Conservation (phyloP, 2,113 vertebrate genomes). For the Cairina moschata region DNA sequence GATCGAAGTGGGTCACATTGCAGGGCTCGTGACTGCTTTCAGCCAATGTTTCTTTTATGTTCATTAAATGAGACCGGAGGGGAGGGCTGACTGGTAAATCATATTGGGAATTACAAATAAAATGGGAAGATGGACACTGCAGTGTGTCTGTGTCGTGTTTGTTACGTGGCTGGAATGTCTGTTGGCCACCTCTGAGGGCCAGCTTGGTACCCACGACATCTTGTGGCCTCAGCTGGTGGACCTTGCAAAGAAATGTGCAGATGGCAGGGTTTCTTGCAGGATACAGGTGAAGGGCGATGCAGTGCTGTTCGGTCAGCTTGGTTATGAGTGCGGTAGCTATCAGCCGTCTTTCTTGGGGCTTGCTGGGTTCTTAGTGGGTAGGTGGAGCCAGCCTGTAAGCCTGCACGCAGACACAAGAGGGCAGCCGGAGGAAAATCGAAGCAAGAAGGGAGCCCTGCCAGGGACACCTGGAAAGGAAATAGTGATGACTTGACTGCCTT, state of each 20-base stretch:
- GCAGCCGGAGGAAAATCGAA: not conserved
- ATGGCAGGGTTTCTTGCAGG: not conserved
- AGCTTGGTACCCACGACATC: fast-evolving
- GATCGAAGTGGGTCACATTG: not conserved
- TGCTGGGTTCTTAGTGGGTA: fast-evolving
- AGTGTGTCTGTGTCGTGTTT: not conserved
- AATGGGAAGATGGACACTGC: not conserved
- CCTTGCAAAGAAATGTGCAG: not conserved
- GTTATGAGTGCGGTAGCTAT: not conserved
- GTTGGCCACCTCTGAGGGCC: not conserved
- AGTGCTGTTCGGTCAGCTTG: not conserved
- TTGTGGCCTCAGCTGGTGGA: not conserved
- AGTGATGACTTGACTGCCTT: not conserved
- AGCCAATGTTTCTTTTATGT: not conserved
- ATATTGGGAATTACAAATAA: slow-evolving; percentile 48
- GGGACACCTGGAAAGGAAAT: not conserved
- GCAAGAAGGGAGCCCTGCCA: not conserved
- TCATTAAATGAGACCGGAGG: not conserved
- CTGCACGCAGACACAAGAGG: not conserved
- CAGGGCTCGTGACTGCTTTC: not conserved
- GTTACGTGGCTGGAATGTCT: not conserved
- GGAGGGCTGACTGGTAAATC: not conserved
- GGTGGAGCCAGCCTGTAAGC: not conserved
- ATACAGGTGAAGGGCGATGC: not conserved
- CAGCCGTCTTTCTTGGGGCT: fast-evolving